Conservation (phyloP, 2,113 vertebrate genomes). For the Thomomys bottae region DNA sequence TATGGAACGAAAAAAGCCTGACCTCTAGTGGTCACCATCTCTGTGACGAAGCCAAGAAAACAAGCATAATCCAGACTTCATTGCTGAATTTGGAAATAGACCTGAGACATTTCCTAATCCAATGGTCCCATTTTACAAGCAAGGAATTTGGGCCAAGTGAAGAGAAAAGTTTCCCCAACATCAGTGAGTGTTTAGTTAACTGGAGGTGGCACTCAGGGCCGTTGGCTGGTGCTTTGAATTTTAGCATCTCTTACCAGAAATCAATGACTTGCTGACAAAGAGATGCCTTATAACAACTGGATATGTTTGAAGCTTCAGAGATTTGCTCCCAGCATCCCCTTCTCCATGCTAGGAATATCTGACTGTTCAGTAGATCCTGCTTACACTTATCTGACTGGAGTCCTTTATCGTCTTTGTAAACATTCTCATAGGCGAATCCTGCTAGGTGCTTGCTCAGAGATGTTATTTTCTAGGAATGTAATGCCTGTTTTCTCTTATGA, state of each 20-base stretch:
- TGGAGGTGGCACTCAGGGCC: not conserved
- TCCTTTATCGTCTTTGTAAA: not conserved
- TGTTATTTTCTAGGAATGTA: fast-evolving
- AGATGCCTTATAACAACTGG: not conserved
- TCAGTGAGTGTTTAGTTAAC: not conserved
- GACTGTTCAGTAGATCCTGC: not conserved
- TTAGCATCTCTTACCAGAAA: not conserved
- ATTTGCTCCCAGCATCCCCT: not conserved
- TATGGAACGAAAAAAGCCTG: conserved; percentile 45
- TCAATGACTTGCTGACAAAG: not conserved
- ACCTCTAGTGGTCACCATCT: conserved; percentile 64
- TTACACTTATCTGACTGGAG: not conserved
- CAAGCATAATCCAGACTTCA: not conserved
- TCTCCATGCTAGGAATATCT: not conserved
- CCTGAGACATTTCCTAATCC: not conserved
- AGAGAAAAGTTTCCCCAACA: not conserved
- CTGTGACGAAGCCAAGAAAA: conserved; percentile 21
- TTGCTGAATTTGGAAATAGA: conserved; percentile 29
- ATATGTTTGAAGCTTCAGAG: not conserved
- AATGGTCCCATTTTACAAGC: conserved; percentile 1
- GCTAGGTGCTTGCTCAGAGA: not conserved
- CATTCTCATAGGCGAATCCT: not conserved
- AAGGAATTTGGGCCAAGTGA: not conserved
- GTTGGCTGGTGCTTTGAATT: not conserved
- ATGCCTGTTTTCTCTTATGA: not conserved